These are phyloP conservation scores for Cavia aperea DNA, from an alignment of 2,113 vertebrate genomes.

Conservation along the genomic window DNA sequence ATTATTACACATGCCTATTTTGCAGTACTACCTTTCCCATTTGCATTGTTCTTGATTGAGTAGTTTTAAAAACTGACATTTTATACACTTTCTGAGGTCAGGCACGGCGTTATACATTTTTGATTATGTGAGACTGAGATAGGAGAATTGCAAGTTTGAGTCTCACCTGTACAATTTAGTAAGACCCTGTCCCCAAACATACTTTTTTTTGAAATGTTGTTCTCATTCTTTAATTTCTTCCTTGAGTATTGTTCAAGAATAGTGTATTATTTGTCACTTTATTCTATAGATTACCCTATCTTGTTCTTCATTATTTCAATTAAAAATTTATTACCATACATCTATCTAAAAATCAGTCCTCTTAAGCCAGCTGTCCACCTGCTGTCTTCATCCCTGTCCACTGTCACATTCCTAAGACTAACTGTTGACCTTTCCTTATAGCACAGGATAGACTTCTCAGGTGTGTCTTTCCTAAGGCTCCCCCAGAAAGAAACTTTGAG, in stretches of 20 bases:
- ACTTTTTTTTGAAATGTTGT: neutral
- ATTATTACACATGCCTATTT: neutral
- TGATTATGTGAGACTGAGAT: neutral
- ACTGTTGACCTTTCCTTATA: neutral
- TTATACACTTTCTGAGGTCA: neutral
- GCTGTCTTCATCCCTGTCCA: neutral
- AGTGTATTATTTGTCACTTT: neutral
- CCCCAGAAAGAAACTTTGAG: neutral
- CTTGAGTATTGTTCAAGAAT: neutral
- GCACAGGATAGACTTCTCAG: neutral
- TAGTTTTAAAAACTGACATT: neutral
- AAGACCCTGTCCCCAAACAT: neutral
- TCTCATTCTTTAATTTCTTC: neutral
- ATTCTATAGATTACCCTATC: neutral
- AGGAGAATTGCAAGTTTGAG: neutral
- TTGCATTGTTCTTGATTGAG: neutral
- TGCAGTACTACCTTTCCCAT: neutral
- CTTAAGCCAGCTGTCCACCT: neutral
- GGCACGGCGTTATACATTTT: neutral
- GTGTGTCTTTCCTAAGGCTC: neutral
- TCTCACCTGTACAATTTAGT: neutral
- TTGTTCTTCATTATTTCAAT: neutral
- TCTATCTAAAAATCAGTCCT: neutral
- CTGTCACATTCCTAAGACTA: neutral
- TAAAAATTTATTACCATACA: neutral